Evolutionary conservation across 2,888 invertebrate genomes (phyloP).

Genomic region (Drosophila planitibia): DNA sequence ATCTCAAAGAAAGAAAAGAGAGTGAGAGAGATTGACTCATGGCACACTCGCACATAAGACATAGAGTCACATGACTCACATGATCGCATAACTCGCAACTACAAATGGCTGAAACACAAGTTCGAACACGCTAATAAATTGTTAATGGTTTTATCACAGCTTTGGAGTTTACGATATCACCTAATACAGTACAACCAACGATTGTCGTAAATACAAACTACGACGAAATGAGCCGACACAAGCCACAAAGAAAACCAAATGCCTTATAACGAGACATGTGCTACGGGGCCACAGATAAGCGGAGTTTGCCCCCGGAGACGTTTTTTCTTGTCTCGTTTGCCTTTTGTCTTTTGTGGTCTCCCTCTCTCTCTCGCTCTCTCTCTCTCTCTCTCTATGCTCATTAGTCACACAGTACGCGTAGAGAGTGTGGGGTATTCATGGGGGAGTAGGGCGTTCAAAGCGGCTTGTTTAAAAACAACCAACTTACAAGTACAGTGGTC

Average conservation of each 20-base stretch:
- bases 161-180: constrained; percentile 66
- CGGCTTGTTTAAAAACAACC: not conserved
- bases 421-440: not conserved
- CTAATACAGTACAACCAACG: constrained; percentile 44
- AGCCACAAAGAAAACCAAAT: constrained; percentile 3
- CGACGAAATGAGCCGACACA: constrained; percentile 12
- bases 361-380: not conserved
- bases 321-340: not conserved
- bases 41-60: constrained; percentile 33
- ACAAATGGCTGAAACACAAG: constrained; percentile 51
- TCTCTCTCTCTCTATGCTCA: constrained; percentile 18
- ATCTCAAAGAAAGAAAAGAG: not conserved
- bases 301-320: constrained; percentile 55
- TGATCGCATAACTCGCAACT: constrained; percentile 35
- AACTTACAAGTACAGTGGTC: not conserved
- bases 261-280: constrained; percentile 15
- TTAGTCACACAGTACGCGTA: constrained; percentile 44
- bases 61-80: constrained; percentile 56
- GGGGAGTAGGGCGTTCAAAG: constrained; percentile 10
- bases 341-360: not conserved
- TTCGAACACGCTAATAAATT: constrained; percentile 75
- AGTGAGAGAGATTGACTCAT: constrained; percentile 45
- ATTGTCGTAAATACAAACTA: constrained; percentile 60
- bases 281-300: constrained; percentile 50
- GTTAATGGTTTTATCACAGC: constrained; percentile 80